Evolutionary conservation across 2,797 vertebrate species (phyloP), one percentile per base, ranked within the genome.

Genomic region (Mormyrops boulengeri): DNA sequence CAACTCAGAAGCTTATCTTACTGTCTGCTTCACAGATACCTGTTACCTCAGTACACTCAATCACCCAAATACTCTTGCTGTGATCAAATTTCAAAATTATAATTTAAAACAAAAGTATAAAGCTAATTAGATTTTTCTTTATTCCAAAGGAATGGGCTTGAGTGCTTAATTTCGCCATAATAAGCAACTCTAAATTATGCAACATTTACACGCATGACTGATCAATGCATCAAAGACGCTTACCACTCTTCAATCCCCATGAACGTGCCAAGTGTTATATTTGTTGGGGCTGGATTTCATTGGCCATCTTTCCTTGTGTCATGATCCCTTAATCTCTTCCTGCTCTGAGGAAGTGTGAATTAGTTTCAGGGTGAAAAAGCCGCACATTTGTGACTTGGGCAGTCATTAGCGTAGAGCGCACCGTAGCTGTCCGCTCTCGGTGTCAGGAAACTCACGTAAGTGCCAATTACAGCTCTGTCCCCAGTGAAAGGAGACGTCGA

Each of bases 391-490:
- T 44, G 41, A 19, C 77, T 80, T 9, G 17, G 77, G 17, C 77
- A 7, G 77, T n/a, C 77, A 11, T 80, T 80, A 80, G 38, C 77
- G 2, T 3, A 4, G 41, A 47, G 17, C 77, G 0, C 6, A 0
- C 77, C 77, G 1, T 9, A 41, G 19, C 41, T 1, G 41, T n/a
- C 41, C n/a, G 77, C 41, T 80, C 77, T 9, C 77, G 0, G 7
- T 3, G 77, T 47, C 77, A 47, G 77, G 77, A 47, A 80, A 47
- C 30, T 41, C 38, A 30, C 77, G 14, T 47, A 80, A 80, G 77
- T 44, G 77, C 77, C 77, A 80, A 80, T 80, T 80, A 80, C 77
- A 80, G 77, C 41, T 80, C 38, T 80, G 77, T 80, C 77, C 77
- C 77, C 41, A 80, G 77, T 80, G 77, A 80, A 80, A 80, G 17